These are phyloP conservation scores for Erythrolamprus reginae DNA, from an alignment of 2,113 vertebrate species.

Conservation along the genomic window DNA sequence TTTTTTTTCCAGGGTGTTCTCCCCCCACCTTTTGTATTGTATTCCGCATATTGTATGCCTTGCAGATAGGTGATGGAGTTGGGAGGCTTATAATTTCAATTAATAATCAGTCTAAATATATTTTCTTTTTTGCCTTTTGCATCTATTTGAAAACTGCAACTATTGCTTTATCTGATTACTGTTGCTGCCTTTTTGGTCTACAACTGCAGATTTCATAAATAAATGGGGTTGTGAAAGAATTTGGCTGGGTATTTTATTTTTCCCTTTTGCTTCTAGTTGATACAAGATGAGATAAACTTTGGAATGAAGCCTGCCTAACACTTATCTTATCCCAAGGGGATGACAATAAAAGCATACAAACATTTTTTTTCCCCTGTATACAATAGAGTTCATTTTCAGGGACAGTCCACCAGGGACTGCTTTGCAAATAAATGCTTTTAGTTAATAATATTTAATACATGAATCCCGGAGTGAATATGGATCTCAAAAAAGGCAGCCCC, in stretches of 20 bases:
- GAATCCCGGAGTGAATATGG: background rate
- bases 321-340: background rate
- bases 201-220: background rate
- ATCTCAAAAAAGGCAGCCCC: background rate
- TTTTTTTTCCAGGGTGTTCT: background rate
- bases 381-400: background rate
- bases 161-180: background rate
- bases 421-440: background rate
- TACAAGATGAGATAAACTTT: background rate
- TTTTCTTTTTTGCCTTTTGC: background rate
- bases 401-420: background rate
- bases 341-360: background rate
- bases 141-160: background rate
- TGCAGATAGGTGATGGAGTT: background rate
- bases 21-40: background rate
- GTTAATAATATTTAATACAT: background rate
- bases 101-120: background rate
- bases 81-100: background rate
- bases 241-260: background rate
- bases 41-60: background rate
- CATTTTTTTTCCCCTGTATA: background rate
- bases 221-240: background rate
- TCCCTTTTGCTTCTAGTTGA: background rate
- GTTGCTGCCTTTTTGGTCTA: background rate
- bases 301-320: background rate